phyloP scores from a whole-genome alignment of 2,113 vertebrate genomes.

The Tympanuchus pallidicinctus region DNA sequence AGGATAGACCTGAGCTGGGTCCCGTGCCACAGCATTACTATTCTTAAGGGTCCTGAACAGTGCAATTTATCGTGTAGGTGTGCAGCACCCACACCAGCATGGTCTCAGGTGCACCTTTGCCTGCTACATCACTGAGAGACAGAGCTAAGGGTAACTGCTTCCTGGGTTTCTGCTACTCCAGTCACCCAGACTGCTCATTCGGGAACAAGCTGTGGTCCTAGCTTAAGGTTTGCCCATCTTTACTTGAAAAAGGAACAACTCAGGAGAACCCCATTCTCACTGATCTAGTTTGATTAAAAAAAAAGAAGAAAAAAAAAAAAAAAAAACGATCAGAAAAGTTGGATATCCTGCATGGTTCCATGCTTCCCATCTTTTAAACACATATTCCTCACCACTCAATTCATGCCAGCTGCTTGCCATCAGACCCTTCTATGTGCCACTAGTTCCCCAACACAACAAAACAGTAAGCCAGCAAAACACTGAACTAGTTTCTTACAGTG shows the following conservation, averaged over 20 bases:
- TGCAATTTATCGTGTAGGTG: rapidly evolving
- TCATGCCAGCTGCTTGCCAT: background rate
- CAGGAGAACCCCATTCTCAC: background rate
- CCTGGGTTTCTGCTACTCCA: background rate
- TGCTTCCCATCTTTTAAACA: background rate
- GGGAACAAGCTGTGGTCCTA: background rate
- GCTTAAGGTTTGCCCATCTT: background rate
- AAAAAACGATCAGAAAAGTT: background rate
- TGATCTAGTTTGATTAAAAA: background rate
- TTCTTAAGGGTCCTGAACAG: background rate
- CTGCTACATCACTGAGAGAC: background rate
- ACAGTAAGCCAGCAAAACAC: background rate
- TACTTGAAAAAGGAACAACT: background rate
- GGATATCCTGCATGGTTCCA: background rate
- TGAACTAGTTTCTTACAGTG: background rate
- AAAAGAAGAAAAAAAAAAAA: background rate
- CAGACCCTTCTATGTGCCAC: background rate
- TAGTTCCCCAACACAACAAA: background rate
- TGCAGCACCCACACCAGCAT: background rate
- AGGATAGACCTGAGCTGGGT: background rate
- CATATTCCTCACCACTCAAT: background rate
- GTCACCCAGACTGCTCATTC: background rate
- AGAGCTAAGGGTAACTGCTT: background rate
- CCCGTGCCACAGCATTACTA: background rate
- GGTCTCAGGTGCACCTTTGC: background rate